Percentiles rank a stretch among this genome's conserved stretches.
These are phyloP conservation scores for Erythrocercus mccallii DNA, from an alignment of 2,113 vertebrate genomes.

Conservation along the genomic window DNA sequence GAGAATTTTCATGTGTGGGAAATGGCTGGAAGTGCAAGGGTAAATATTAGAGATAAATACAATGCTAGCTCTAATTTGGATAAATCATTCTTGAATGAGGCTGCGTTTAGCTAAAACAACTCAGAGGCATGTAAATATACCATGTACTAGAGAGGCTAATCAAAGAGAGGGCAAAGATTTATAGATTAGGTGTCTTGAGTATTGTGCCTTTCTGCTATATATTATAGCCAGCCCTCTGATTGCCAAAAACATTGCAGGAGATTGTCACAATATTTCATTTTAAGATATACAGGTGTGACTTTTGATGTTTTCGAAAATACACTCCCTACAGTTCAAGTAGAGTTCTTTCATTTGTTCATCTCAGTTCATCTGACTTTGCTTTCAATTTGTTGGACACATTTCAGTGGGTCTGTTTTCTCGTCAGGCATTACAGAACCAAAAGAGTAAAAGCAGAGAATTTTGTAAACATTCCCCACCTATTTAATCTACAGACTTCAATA, in stretches of 20 bases:
- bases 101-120: not conserved
- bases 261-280: not conserved
- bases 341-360: not conserved
- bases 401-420: not conserved
- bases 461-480: not conserved
- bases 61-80: not conserved
- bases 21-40: not conserved
- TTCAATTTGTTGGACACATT: not conserved
- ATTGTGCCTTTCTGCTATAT: not conserved
- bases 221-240: not conserved
- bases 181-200: not conserved
- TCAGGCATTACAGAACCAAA: not conserved
- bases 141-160: not conserved
- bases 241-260: not conserved
- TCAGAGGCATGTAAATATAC: not conserved
- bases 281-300: fast-evolving
- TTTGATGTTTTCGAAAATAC: not conserved
- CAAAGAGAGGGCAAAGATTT: not conserved
- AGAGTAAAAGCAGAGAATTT: not conserved
- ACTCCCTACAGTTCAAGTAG: not conserved
- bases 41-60: not conserved
- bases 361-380: not conserved
- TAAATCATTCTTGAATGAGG: not conserved
- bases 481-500: not conserved
- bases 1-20: not conserved